Evolutionary conservation across 2,888 invertebrate genomes (phyloP).

Genomic region (Gandaritis pyraliata): DNA sequence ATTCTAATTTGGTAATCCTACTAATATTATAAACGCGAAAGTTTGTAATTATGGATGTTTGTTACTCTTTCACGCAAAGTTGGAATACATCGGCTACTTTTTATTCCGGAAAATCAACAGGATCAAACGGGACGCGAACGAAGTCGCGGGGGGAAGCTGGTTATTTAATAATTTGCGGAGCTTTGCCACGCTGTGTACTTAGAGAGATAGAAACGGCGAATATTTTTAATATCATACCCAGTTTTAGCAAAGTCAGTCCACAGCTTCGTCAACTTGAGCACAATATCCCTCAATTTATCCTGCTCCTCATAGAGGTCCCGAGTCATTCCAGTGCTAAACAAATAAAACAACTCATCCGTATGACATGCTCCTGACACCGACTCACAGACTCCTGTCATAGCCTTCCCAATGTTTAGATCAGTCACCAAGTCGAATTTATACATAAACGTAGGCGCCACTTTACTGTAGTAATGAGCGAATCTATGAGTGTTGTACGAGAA

Average conservation of each 20-base stretch:
- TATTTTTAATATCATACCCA: constrained; percentile 15
- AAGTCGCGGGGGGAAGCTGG: too few relatives aligned
- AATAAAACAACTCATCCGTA: constrained; percentile 74
- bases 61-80: too few relatives aligned
- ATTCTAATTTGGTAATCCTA: too few relatives aligned
- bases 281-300: constrained; percentile 56
- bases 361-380: constrained; percentile 65
- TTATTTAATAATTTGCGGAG: too few relatives aligned
- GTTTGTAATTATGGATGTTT: too few relatives aligned
- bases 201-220: too few relatives aligned
- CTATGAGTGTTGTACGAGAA: constrained; percentile 56
- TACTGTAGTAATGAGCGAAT: constrained; percentile 53
- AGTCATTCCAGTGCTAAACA: constrained; percentile 65
- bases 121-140: too few relatives aligned
- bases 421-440: constrained; percentile 60
- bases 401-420: constrained; percentile 60
- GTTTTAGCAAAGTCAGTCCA: constrained; percentile 49
- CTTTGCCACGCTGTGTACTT: too few relatives aligned
- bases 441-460: constrained; percentile 51
- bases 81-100: too few relatives aligned
- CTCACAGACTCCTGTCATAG: constrained; percentile 30
- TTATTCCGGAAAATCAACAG: too few relatives aligned
- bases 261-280: constrained; percentile 64
- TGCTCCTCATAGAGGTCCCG: constrained; percentile 57
- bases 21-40: too few relatives aligned